Conservation (phyloP, 2,888 invertebrate genomes). For the Cyrtodaria siliqua region DNA sequence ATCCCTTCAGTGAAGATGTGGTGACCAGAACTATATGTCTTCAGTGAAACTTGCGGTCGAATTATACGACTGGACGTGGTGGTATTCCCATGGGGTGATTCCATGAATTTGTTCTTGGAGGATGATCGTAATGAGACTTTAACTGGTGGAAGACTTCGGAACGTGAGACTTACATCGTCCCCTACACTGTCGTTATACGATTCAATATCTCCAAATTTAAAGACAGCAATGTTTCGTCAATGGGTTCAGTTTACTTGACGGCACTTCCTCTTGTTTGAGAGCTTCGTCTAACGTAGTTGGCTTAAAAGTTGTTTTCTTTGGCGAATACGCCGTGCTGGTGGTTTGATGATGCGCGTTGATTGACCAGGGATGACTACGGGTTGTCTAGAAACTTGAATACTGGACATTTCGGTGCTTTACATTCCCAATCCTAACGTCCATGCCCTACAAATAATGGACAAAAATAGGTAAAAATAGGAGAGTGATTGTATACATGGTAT, state of each 20-base stretch:
- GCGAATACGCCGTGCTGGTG: background rate
- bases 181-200: conserved; percentile 63
- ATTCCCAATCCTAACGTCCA: no score
- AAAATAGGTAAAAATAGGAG: no score
- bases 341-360: background rate
- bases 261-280: background rate
- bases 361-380: background rate
- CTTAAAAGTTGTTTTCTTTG: background rate
- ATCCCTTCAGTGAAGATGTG: conserved; percentile 73
- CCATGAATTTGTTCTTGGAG: conserved; percentile 45
- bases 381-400: background rate
- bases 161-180: conserved; percentile 56
- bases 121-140: conserved; percentile 55
- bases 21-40: conserved; percentile 51
- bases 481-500: no score
- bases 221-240: background rate
- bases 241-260: background rate
- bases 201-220: conserved; percentile 35
- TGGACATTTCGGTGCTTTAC: no score
- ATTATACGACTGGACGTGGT: conserved; percentile 35
- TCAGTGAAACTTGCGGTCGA: conserved; percentile 47
- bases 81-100: conserved; percentile 38
- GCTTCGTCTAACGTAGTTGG: background rate
- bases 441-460: no score
- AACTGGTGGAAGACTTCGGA: conserved; percentile 63